Evolutionary conservation across 2,797 vertebrate species (phyloP).

Genomic region (Cyprinodon diabolis): DNA sequence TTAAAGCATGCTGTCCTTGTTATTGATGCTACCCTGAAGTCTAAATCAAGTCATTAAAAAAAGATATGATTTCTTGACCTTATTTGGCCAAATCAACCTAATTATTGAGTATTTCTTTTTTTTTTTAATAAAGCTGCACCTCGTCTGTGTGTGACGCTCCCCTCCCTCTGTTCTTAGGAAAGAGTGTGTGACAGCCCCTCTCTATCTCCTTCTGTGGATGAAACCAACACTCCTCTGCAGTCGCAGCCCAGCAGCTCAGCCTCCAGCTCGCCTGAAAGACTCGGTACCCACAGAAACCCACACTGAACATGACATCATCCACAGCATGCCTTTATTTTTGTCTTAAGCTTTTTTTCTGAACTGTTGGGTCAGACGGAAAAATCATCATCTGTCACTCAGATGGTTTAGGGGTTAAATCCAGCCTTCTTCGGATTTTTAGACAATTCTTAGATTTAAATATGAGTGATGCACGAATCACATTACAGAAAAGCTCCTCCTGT

Average conservation of each 20-base stretch:
- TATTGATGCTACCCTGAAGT: no score
- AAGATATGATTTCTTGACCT: neutral
- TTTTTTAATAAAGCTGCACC: neutral
- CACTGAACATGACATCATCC: constrained; percentile 8
- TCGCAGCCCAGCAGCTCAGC: constrained; percentile 90
- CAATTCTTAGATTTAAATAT: neutral
- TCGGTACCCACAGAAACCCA: constrained; percentile 70
- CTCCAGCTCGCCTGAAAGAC: constrained; percentile 90
- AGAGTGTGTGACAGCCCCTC: constrained; percentile 90
- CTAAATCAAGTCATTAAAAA: no score
- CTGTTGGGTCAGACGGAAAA: neutral
- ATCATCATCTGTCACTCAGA: neutral
- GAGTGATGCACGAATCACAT: neutral
- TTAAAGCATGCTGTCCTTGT: no score
- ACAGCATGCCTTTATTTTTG: neutral
- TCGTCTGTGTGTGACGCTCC: neutral
- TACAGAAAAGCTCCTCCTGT: neutral
- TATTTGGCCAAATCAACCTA: no score
- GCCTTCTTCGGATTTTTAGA: neutral
- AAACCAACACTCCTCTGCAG: constrained; percentile 86
- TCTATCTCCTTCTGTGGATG: constrained; percentile 86
- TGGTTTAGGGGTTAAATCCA: neutral
- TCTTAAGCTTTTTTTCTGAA: neutral
- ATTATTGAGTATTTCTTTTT: neutral
- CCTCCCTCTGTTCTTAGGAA: constrained; percentile 76